These are phyloP conservation scores for Spisula solida DNA, from an alignment of 2,888 invertebrate species.

Conservation along the genomic window DNA sequence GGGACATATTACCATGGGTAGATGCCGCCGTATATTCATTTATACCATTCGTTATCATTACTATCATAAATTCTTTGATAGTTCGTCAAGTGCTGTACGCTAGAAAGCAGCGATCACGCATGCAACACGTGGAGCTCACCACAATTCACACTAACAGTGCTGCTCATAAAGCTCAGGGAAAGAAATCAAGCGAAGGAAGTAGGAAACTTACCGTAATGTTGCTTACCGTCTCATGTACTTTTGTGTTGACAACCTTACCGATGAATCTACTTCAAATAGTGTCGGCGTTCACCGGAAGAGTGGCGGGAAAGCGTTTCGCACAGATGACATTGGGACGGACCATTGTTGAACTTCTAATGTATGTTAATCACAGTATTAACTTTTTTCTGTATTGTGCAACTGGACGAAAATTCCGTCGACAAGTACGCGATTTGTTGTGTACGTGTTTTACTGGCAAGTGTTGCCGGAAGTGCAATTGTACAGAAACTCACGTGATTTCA, in stretches of 20 bases:
- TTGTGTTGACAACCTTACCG: conserved; percentile 85
- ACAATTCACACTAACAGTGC: conserved; percentile 35
- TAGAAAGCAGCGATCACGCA: conserved; percentile 64
- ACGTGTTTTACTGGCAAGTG: conserved; percentile 54
- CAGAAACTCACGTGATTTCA: not conserved
- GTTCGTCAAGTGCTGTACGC: conserved; percentile 82
- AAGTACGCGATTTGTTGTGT: conserved; percentile 71
- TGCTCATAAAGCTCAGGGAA: conserved; percentile 42
- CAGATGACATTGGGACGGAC: conserved; percentile 79
- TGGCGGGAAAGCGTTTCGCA: conserved; percentile 64
- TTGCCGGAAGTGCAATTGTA: conserved; percentile 30
- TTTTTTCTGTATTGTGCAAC: conserved; percentile 83
- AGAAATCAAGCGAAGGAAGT: conserved; percentile 72
- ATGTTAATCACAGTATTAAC: conserved; percentile 85
- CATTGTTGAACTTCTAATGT: conserved; percentile 84
- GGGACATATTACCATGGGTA: conserved; percentile 85
- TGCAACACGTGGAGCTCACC: conserved; percentile 59
- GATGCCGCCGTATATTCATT: conserved; percentile 86
- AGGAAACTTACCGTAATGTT: conserved; percentile 85
- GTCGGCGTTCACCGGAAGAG: conserved; percentile 66
- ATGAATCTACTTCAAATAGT: conserved; percentile 82
- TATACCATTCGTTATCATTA: conserved; percentile 84
- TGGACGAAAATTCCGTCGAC: conserved; percentile 79
- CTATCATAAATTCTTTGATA: conserved; percentile 84
- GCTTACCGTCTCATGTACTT: conserved; percentile 85